These are phyloP conservation scores for Paramormyrops hopkinsi DNA, from an alignment of 2,797 vertebrate genomes.

Conservation along the genomic window DNA sequence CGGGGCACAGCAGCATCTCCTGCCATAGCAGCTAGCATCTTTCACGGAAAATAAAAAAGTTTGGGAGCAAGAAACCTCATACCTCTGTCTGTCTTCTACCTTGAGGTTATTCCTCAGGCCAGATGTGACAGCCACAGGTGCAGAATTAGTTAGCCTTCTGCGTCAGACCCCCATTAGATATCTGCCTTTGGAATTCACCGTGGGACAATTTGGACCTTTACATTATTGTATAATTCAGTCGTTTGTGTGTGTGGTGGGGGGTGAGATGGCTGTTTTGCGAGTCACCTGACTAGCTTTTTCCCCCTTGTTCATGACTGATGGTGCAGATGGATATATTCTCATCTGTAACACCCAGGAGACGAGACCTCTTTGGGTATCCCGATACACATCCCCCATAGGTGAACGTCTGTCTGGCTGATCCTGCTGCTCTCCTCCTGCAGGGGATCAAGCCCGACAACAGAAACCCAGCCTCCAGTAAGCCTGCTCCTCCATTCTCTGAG, in stretches of 20 bases:
- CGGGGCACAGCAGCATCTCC: background rate
- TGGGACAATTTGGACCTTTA: background rate
- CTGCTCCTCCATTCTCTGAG: background rate
- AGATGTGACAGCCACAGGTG: background rate
- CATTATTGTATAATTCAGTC: background rate
- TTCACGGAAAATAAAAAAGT: background rate
- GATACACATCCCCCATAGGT: background rate
- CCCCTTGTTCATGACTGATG: background rate
- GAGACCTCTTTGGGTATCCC: background rate
- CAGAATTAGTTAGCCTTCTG: background rate
- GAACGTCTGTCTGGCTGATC: background rate
- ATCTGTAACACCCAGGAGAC: background rate
- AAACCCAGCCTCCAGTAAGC: background rate
- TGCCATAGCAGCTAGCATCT: background rate
- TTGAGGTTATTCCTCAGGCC: background rate
- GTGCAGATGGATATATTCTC: background rate
- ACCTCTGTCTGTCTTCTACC: background rate
- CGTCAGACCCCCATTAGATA: background rate
- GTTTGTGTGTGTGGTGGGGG: background rate
- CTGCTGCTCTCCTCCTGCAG: background rate
- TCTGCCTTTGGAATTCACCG: background rate
- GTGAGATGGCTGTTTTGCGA: background rate
- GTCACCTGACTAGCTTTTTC: background rate
- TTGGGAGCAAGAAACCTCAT: background rate
- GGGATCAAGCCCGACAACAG: background rate